These are phyloP conservation scores for Syngnathoides biaculeatus DNA, from an alignment of 2,113 vertebrate species.

Conservation along the genomic window DNA sequence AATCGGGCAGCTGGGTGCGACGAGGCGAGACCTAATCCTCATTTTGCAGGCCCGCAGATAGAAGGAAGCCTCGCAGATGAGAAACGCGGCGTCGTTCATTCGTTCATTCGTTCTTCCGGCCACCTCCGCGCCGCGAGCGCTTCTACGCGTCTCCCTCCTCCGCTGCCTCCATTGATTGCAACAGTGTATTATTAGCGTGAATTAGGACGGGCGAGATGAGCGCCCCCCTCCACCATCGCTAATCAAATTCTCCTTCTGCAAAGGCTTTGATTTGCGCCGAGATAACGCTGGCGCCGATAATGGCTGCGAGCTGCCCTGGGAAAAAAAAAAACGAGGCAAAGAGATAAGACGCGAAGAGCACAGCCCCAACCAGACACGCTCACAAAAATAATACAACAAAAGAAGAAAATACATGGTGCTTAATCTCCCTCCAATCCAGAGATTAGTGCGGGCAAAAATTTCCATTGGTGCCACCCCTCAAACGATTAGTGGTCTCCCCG, in stretches of 20 bases:
- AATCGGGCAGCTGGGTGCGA: constrained; percentile 63
- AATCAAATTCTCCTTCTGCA: constrained; percentile 58
- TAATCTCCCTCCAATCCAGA: constrained; percentile 62
- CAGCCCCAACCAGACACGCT: constrained; percentile 45
- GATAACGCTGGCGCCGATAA: constrained; percentile 53
- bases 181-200: constrained; percentile 41
- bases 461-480: constrained; percentile 13
- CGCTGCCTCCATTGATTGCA: background rate
- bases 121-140: too few relatives aligned
- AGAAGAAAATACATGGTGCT: constrained; percentile 51
- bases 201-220: constrained; percentile 23
- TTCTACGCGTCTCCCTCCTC: background rate
- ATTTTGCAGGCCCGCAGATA: constrained; percentile 54
- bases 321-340: constrained; percentile 52
- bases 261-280: constrained; percentile 66
- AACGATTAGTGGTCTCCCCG: constrained; percentile 57
- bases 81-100: too few relatives aligned
- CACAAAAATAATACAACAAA: constrained; percentile 45
- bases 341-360: constrained; percentile 58
- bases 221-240: constrained; percentile 24
- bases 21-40: constrained; percentile 61
- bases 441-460: constrained; percentile 58
- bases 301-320: constrained; percentile 35
- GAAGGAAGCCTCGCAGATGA: constrained; percentile 46
- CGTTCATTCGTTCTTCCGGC: constrained; percentile 6